A percentile compares a stretch with the other conserved stretches of the same genome.
Conservation (phyloP, 1,140 invertebrate genomes). For the Cydia pomonella region DNA sequence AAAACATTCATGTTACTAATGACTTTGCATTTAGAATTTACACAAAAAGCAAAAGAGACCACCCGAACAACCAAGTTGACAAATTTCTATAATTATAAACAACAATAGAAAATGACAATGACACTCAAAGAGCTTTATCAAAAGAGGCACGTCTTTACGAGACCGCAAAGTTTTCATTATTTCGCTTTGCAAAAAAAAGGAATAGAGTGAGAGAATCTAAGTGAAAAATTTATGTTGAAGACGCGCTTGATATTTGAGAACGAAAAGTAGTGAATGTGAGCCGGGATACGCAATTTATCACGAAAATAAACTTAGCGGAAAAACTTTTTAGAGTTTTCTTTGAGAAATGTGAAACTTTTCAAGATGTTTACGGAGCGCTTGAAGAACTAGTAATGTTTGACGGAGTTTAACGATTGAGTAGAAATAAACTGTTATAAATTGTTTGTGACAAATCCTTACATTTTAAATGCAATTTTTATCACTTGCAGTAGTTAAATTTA, state of each 20-base stretch:
- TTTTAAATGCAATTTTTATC: too few species aligned
- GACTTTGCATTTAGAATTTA: too few species aligned
- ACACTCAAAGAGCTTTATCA: background rate
- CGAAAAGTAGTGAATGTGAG: slow-evolving; percentile 11
- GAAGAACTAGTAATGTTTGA: background rate
- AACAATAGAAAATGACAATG: background rate
- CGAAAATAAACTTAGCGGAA: slow-evolving; percentile 26
- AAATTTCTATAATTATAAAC: background rate
- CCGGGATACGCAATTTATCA: slow-evolving; percentile 23
- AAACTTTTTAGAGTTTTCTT: background rate
- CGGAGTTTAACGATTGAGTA: background rate
- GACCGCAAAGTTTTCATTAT: slow-evolving; percentile 18
- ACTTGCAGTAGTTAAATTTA: too few species aligned
- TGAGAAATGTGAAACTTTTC: slow-evolving; percentile 20
- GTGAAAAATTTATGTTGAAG: slow-evolving; percentile 20
- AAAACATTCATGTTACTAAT: background rate
- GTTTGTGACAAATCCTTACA: too few species aligned
- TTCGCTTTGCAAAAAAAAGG: background rate
- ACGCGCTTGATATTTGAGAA: slow-evolving; percentile 21
- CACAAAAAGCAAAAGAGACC: background rate
- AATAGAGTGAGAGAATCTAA: background rate
- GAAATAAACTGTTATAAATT: background rate
- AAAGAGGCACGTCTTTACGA: background rate
- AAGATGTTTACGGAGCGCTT: slow-evolving; percentile 10
- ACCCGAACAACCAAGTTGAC: background rate